A percentile compares a stretch with the other conserved stretches of the same genome.
Conservation (phyloP, 1,140 invertebrate species). For the Bombus ignitus region DNA sequence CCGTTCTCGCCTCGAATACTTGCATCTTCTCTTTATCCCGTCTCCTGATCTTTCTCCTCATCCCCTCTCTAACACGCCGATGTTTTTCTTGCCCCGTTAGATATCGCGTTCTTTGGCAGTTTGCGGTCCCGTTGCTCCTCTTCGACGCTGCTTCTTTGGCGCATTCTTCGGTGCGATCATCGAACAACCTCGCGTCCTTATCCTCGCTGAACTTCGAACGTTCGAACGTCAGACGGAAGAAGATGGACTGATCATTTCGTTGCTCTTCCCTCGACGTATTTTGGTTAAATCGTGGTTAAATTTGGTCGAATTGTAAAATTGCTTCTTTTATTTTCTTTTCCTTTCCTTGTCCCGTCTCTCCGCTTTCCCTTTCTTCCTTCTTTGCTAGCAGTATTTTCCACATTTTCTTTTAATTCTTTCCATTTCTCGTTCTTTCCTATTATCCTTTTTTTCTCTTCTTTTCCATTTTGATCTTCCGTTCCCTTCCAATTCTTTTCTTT, state of each 20-base stretch:
- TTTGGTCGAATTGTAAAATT: too few relatives aligned
- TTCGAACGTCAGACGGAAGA: background rate
- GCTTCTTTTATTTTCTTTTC: background rate
- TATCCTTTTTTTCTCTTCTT: background rate
- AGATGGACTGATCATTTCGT: background rate
- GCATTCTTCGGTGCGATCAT: constrained; percentile 12
- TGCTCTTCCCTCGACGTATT: background rate
- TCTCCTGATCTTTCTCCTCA: background rate
- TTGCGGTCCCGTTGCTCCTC: constrained; percentile 2
- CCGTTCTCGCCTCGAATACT: background rate
- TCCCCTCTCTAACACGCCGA: background rate
- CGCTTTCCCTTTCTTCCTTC: background rate
- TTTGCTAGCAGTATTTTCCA: background rate
- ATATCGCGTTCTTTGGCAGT: constrained; percentile 17
- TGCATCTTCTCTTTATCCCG: background rate
- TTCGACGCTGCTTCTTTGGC: constrained; percentile 19
- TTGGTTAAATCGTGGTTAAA: too few relatives aligned
- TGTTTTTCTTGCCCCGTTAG: constrained; percentile 15
- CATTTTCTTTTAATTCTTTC: too few relatives aligned
- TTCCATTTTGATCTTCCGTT: background rate
- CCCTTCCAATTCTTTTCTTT: background rate
- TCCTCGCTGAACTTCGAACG: too few relatives aligned
- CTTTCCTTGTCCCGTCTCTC: background rate
- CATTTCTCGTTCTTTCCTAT: background rate
- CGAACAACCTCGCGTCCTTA: constrained; percentile 3